Conservation (phyloP, 1,140 invertebrate genomes). For the Matsumurasca onukii region DNA sequence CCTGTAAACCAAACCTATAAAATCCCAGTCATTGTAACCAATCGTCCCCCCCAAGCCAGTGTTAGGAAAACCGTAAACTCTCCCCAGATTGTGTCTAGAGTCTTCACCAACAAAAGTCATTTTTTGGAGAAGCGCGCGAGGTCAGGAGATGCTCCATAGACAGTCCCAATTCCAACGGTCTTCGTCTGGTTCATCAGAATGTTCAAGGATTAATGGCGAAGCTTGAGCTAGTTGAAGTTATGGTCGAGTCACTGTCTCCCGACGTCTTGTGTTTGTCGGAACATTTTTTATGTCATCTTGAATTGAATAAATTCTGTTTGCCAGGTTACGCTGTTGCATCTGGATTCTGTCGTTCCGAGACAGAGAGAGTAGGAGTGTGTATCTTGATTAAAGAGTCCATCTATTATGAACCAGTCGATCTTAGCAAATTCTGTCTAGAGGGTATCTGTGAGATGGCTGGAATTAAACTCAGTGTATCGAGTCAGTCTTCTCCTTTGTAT, state of each 20-base stretch:
- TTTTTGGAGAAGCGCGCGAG: too few species aligned
- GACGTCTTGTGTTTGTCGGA: neutral
- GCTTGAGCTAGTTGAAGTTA: neutral
- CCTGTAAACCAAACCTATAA: too few species aligned
- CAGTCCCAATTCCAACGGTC: neutral
- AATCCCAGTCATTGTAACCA: too few species aligned
- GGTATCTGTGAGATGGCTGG: neutral
- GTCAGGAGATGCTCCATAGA: neutral
- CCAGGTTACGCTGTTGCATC: neutral
- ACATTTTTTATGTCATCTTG: neutral
- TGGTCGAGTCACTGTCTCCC: neutral
- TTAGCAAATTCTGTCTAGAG: neutral
- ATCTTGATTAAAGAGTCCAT: neutral
- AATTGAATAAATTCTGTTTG: neutral
- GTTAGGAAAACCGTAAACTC: too few species aligned
- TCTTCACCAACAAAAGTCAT: neutral
- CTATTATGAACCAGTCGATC: neutral
- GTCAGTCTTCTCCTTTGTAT: neutral
- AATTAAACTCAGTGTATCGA: neutral
- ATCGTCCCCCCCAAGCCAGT: too few species aligned
- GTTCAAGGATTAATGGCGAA: neutral
- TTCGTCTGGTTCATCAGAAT: neutral
- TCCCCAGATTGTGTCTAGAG: too few species aligned
- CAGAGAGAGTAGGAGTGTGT: neutral
- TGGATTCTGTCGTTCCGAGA: neutral